Base-by-base conservation (phyloP, 2,113 vertebrate species). In the Poeciliopsis prolifica region DNA sequence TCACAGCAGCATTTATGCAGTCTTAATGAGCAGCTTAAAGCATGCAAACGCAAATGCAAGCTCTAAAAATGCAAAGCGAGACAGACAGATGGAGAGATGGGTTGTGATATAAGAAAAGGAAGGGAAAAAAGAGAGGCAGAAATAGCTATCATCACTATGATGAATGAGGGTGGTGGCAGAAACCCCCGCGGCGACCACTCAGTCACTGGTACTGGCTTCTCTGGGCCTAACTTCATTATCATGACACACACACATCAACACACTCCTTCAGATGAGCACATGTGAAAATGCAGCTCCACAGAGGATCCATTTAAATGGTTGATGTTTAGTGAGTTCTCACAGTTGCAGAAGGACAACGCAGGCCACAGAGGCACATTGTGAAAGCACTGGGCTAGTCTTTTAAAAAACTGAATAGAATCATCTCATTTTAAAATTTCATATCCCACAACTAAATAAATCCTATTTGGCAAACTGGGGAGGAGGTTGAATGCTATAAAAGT, bases 221-320 rank as follows among this genome's bases (percentile, higher is more conserved):
- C 78, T 82, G 80, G 82, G 84, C 87, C 85, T 68, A 87, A 89
- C 86, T 91, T 87, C 86, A 90, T 93, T 91, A 90, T 87, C 82
- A 86, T 86, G 86, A 92, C 81, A 80, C 81, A 77, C 85, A 86
- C 86, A 86, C 89, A 88, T 90, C 86, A 89, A 79, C 84, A 83
- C 78, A 74, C 74, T 80, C 74, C 82, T 86, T 65, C 83, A 83
- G 87, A 90, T 81, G 70, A 84, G 86, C 84, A 82, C 65, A 31
- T 8, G 3, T 80, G 79, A 76, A 69, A 81, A 61, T 68, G 61
- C 66, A 7, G 81, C 78, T 77, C 65, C 8, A 29, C 74, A 74
- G 75, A 80, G 67, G 76, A 86, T 87, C 82, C 42, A 68, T 79
- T 82, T 58, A 77, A 75, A 74, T 37, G 78, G 67, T 86, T 19